Evolutionary conservation across 2,888 invertebrate genomes (phyloP), one percentile per base, ranked within the genome.

Genomic region (Agonopterix heracliana): DNA sequence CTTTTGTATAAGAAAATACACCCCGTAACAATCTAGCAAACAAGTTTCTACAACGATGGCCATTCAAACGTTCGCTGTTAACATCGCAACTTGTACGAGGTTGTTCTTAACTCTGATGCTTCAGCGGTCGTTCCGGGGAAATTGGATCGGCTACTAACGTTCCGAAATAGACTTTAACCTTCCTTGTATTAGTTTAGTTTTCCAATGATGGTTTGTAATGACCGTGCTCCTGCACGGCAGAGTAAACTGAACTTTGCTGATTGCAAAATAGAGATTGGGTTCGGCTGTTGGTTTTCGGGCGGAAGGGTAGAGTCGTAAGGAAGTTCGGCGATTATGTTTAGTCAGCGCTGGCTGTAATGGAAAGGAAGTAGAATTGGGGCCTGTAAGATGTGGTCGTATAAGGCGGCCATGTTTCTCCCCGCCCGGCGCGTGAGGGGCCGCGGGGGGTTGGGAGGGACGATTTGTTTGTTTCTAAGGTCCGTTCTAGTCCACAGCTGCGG

Each of bases 231-330:
- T 13, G 41, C 34, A 42, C 38, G 42, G 5, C 56, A 58, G 42
- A n/a, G 56, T 14, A 58, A 66, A 61, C 12, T 59, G 46, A 41
- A 26, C 41, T 44, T 49, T 52, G 45, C 45, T 13, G 34, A 36
- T 34, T 5, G 26, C 13, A 12, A 43, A 44, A 54, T 78, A 77
- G 64, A 71, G 79, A 72, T 69, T 60, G 54, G 64, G 45, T 41
- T 47, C 64, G 75, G 79, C 76, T 71, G 79, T 78, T 78, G 64
- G 79, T 76, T 71, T 79, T 78, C 78, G 64, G 68, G 77, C 82
- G 85, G 84, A 87, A 86, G 86, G 87, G 87, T 85, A 84, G 70
- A 85, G 81, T 83, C 87, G 87, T 87, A 88, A 88, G 88, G 88
- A 88, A 88, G 86, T 87, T 85, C 81, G 78, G 70, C 86, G 87